Evolutionary conservation across 2,888 invertebrate genomes (phyloP).

Genomic region (Dyspetes luteomarginatus): DNA sequence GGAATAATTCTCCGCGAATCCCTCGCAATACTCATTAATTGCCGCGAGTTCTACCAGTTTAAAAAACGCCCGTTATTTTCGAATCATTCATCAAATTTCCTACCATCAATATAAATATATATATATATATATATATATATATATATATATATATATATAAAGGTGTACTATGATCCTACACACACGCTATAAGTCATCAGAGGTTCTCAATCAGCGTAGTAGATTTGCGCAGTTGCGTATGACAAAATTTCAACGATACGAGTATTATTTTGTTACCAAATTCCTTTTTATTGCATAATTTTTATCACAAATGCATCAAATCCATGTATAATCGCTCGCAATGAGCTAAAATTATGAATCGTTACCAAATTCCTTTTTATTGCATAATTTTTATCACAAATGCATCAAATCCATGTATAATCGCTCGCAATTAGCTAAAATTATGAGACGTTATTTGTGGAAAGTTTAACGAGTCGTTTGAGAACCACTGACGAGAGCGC

Average conservation of each 20-base stretch:
- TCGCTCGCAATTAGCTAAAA: not conserved
- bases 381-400: not conserved
- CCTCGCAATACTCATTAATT: not conserved
- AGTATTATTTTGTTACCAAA: not conserved
- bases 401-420: not conserved
- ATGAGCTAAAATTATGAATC: not conserved
- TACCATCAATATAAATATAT: not conserved
- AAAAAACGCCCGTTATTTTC: not conserved
- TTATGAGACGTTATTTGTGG: not conserved
- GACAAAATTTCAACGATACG: not conserved
- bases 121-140: not conserved
- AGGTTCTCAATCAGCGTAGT: constrained; percentile 19
- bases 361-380: not conserved
- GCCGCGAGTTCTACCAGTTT: not conserved
- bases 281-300: not conserved
- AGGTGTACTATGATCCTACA: constrained; percentile 31
- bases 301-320: not conserved
- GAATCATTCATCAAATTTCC: constrained; percentile 55
- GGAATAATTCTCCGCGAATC: not conserved
- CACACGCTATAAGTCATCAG: constrained; percentile 13
- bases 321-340: not conserved
- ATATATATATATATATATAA: not conserved
- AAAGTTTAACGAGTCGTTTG: not conserved
- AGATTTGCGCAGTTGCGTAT: not conserved
- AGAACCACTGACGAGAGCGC: constrained; percentile 25